Conservation (phyloP, 2,797 vertebrate species). For the Molossus molossus region DNA sequence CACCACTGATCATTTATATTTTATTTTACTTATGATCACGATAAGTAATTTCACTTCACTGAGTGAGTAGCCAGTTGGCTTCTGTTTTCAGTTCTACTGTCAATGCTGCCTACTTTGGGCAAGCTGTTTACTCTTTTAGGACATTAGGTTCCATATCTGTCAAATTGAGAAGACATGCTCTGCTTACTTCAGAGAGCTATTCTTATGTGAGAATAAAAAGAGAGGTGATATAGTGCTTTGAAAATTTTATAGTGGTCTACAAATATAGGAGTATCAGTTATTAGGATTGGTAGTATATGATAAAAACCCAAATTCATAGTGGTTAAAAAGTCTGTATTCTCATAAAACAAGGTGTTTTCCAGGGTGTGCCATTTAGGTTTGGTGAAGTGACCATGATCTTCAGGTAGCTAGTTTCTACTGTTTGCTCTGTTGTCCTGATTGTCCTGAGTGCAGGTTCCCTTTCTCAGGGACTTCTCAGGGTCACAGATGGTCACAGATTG, state of each 20-base stretch:
- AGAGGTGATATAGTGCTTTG: neutral
- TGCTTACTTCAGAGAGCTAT: neutral
- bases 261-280: neutral
- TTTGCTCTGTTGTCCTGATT: neutral
- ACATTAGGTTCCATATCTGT: constrained; percentile 37
- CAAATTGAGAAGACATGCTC: neutral
- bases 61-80: neutral
- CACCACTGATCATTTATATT: neutral
- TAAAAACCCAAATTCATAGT: neutral
- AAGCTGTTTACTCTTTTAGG: neutral
- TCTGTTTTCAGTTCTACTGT: constrained; percentile 1
- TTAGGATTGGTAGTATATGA: neutral
- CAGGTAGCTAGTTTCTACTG: neutral
- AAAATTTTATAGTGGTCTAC: neutral
- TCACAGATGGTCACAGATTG: neutral
- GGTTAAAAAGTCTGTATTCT: neutral
- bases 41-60: constrained; percentile 45
- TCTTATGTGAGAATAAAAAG: constrained; percentile 17
- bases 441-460: neutral
- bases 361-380: neutral
- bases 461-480: neutral
- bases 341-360: neutral
- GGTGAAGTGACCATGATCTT: neutral
- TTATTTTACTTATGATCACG: neutral
- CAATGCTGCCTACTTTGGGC: constrained; percentile 42